Conservation (phyloP, 2,113 vertebrate genomes). For the Toxostoma redivivum region DNA sequence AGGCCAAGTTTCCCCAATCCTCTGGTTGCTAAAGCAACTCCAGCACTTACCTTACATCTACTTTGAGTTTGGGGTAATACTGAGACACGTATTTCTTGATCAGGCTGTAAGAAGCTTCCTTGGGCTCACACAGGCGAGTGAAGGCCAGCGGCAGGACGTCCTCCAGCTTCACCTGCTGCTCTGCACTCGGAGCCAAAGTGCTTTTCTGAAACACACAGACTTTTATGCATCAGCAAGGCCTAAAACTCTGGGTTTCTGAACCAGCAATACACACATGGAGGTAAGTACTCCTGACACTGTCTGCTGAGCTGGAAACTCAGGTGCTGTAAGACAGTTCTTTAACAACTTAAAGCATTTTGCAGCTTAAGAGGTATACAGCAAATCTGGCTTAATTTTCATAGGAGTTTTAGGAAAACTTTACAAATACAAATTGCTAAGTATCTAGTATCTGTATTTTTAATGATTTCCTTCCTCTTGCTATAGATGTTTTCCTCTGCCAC, state of each 20-base stretch:
- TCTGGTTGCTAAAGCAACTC: background rate
- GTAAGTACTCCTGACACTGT: background rate
- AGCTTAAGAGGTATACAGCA: background rate
- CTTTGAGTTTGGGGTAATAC: constrained; percentile 91
- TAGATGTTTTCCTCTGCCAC: background rate
- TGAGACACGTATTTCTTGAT: constrained; percentile 97
- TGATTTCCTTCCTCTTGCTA: background rate
- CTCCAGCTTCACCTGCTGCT: constrained; percentile 87
- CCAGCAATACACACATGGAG: background rate
- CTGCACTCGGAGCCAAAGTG: constrained; percentile 25
- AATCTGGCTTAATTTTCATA: background rate
- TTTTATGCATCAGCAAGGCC: background rate
- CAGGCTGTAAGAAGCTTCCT: constrained; percentile 95
- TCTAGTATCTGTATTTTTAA: background rate
- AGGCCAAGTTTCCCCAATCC: background rate
- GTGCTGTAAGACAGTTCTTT: background rate
- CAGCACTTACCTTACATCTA: constrained; percentile 84
- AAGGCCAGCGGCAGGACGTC: constrained; percentile 93
- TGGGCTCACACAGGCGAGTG: constrained; percentile 95
- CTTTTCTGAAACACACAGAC: constrained; percentile 74
- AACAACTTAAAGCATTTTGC: background rate
- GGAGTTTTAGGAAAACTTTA: background rate
- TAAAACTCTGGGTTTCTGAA: background rate
- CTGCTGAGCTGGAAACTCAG: background rate
- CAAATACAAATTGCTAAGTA: background rate